Conservation (phyloP, 2,888 invertebrate genomes). For the Allygus modestus region DNA sequence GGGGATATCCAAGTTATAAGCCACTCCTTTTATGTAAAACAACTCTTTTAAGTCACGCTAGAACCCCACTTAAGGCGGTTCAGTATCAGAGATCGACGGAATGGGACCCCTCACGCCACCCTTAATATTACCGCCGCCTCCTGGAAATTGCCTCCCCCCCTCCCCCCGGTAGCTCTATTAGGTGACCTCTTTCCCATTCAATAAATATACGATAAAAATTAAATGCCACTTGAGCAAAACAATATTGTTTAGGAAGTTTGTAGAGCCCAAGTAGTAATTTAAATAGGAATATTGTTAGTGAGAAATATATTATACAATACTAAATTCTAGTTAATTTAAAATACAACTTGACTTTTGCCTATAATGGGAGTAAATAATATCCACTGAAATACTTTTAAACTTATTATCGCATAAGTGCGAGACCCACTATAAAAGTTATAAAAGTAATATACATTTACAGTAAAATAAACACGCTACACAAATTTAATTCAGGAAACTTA, state of each 20-base stretch:
- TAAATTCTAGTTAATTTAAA: too few relatives aligned
- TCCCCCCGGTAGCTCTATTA: neutral
- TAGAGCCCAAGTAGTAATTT: too few relatives aligned
- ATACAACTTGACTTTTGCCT: too few relatives aligned
- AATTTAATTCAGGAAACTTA: too few relatives aligned
- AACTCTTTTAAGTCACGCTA: slow-evolving; percentile 22
- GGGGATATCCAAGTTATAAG: neutral
- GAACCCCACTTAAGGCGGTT: neutral
- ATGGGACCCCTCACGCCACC: slow-evolving; percentile 12
- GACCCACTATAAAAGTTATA: too few relatives aligned
- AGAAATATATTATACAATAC: too few relatives aligned
- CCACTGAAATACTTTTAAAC: too few relatives aligned
- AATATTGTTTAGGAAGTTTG: neutral
- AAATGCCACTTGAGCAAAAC: neutral
- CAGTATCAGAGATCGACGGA: neutral
- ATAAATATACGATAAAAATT: neutral
- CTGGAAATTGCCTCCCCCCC: neutral
- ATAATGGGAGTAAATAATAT: too few relatives aligned
- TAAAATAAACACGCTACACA: too few relatives aligned
- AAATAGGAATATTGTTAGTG: too few relatives aligned
- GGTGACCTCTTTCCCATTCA: neutral
- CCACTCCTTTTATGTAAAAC: slow-evolving; percentile 22
- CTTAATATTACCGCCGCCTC: slow-evolving; percentile 1
- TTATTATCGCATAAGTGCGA: too few relatives aligned
- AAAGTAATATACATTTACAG: too few relatives aligned